Percentiles rank a stretch among this genome's conserved stretches.
Evolutionary conservation across 2,113 vertebrate species (phyloP).

Genomic region (Centrocercus urophasianus): DNA sequence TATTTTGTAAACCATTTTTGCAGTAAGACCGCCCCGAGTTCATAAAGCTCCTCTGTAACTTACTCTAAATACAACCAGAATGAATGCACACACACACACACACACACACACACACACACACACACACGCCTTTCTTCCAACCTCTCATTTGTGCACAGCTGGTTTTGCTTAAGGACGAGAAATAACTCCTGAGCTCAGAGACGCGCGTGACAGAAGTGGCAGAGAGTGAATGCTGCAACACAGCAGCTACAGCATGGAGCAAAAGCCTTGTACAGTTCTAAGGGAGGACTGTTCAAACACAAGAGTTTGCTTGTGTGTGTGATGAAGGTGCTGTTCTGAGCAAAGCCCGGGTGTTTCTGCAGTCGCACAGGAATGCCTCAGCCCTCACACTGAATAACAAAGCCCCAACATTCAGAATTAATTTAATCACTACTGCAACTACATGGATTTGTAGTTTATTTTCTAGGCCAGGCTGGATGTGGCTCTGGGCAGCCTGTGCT

Average conservation of each 20-base stretch:
- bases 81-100: not conserved
- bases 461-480: too few relatives aligned
- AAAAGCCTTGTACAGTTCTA: not conserved
- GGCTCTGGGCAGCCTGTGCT: too few relatives aligned
- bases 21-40: not conserved
- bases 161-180: not conserved
- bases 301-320: not conserved
- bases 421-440: not conserved
- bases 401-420: not conserved
- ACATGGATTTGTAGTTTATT: not conserved
- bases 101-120: not conserved
- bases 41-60: not conserved
- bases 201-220: not conserved
- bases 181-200: not conserved
- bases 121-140: not conserved
- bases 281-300: not conserved
- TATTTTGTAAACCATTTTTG: not conserved
- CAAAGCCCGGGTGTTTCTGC: not conserved
- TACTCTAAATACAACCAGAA: not conserved
- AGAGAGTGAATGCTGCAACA: not conserved
- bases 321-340: not conserved
- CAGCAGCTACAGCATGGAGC: not conserved
- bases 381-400: not conserved
- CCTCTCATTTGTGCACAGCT: not conserved
- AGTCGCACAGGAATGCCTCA: not conserved